Conservation (phyloP, 1,140 invertebrate genomes). For the Sesamia nonagrioides region DNA sequence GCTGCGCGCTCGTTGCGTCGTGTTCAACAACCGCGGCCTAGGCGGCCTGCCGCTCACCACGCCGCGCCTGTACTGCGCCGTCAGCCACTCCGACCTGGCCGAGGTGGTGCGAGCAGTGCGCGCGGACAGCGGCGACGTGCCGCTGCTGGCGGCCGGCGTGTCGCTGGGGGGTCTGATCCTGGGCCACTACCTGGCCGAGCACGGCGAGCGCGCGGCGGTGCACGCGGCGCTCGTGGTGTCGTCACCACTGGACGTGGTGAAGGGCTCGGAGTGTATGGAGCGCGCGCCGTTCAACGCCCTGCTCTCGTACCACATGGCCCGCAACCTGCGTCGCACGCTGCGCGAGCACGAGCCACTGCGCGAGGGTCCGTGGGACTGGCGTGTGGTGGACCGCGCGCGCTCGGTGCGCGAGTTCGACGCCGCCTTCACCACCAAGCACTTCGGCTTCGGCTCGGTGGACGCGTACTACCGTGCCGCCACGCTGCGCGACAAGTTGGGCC, state of each 20-base stretch:
- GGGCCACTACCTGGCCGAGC: conserved; percentile 92
- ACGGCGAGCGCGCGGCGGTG: conserved; percentile 88
- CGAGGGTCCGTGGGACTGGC: conserved; percentile 57
- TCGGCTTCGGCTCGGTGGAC: conserved; percentile 93
- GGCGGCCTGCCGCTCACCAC: conserved; percentile 93
- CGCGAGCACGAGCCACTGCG: conserved; percentile 62
- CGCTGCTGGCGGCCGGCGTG: conserved; percentile 93
- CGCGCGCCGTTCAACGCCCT: conserved; percentile 92
- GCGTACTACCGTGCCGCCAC: conserved; percentile 94
- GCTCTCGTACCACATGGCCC: conserved; percentile 92
- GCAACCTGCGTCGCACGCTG: conserved; percentile 86
- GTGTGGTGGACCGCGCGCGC: conserved; percentile 67
- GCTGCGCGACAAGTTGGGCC: conserved; percentile 91
- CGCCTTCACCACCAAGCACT: conserved; percentile 93
- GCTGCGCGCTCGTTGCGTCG: conserved; percentile 91
- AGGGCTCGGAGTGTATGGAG: conserved; percentile 91
- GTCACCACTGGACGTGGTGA: conserved; percentile 94
- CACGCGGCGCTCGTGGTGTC: conserved; percentile 93
- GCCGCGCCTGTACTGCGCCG: conserved; percentile 94
- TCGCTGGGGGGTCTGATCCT: conserved; percentile 93
- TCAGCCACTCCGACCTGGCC: conserved; percentile 93
- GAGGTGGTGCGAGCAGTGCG: conserved; percentile 93
- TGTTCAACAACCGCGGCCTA: conserved; percentile 94
- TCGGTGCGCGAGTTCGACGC: conserved; percentile 94
- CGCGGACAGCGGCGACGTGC: conserved; percentile 88